These are phyloP conservation scores for Congeria kusceri DNA, from an alignment of 2,888 invertebrate genomes.

Conservation along the genomic window DNA sequence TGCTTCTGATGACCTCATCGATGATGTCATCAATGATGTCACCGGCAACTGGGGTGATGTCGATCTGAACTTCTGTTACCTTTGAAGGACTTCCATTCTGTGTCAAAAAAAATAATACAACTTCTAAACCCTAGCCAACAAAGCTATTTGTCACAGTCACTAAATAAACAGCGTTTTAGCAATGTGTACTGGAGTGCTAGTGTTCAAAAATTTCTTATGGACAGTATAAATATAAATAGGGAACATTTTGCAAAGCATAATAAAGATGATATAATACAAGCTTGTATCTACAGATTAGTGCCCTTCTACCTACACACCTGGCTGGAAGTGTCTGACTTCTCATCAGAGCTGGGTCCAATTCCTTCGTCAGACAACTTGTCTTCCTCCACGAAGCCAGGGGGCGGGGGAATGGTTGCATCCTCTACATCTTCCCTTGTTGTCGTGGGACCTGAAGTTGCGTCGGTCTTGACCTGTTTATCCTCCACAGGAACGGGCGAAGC, in stretches of 20 bases:
- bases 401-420: slow-evolving; percentile 43
- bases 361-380: slow-evolving; percentile 76
- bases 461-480: slow-evolving; percentile 7
- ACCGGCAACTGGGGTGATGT: slow-evolving; percentile 56
- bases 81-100: slow-evolving; percentile 58
- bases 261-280: no score
- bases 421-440: slow-evolving; percentile 12
- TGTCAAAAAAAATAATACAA: neutral
- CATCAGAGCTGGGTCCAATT: slow-evolving; percentile 74
- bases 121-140: no score
- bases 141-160: no score
- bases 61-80: slow-evolving; percentile 62
- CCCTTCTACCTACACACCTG: slow-evolving; percentile 63
- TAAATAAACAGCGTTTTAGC: no score
- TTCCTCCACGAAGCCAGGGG: slow-evolving; percentile 48
- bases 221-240: no score
- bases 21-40: slow-evolving; percentile 82
- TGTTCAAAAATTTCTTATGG: no score
- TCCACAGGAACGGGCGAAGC: slow-evolving; percentile 7
- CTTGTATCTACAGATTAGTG: no score
- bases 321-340: slow-evolving; percentile 72
- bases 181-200: no score
- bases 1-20: slow-evolving; percentile 84
- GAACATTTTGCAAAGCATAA: no score
- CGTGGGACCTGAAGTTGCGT: neutral